Percentiles rank a stretch among this genome's conserved stretches.
Conservation (phyloP, 1,140 invertebrate genomes). For the Gryon sp. region DNA sequence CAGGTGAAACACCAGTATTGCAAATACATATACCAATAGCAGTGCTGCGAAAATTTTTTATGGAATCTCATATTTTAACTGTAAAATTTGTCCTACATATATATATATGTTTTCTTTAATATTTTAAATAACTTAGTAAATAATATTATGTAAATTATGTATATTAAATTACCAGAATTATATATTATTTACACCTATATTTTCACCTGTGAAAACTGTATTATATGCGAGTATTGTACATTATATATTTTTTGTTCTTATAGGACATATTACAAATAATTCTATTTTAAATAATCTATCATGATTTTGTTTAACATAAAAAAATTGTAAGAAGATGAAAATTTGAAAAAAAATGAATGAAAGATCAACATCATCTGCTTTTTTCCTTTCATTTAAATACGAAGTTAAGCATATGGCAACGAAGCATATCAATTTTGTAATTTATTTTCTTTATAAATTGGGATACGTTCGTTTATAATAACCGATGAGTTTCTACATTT, state of each 20-base stretch:
- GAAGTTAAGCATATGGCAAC: no score
- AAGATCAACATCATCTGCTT: no score
- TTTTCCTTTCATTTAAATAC: no score
- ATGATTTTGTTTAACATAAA: neutral
- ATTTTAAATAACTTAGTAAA: neutral
- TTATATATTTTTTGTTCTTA: neutral
- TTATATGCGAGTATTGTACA: conserved; percentile 36
- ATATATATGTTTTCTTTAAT: neutral
- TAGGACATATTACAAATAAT: neutral
- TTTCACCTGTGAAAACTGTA: conserved; percentile 55
- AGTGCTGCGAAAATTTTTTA: no score
- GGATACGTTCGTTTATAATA: no score
- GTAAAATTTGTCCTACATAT: neutral
- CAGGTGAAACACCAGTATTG: conserved; percentile 39
- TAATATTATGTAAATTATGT: neutral
- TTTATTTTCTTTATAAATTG: no score
- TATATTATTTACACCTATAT: conserved; percentile 1
- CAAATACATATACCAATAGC: conserved; percentile 18
- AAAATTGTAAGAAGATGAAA: no score
- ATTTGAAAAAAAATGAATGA: no score
- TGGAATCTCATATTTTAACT: neutral
- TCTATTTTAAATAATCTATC: neutral
- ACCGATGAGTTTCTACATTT: neutral
- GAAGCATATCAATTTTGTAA: no score
- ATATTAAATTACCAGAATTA: no score